Conservation (phyloP, 2,797 vertebrate species). For the Gallinago solitaria region DNA sequence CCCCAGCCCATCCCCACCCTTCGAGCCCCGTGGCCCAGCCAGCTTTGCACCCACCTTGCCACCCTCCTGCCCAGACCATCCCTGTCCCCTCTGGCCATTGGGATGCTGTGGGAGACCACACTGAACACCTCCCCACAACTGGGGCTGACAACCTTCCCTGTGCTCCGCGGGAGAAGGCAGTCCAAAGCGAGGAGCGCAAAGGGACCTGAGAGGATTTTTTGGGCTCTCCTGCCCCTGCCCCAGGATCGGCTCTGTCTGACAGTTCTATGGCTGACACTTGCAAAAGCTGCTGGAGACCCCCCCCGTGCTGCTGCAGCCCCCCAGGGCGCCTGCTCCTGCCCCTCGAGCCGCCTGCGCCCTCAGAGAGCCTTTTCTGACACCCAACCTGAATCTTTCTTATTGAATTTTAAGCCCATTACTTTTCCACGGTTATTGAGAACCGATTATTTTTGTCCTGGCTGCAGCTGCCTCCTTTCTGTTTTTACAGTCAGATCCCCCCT, state of each 20-base stretch:
- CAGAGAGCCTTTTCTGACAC: background rate
- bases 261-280: background rate
- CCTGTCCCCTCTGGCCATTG: fast-evolving
- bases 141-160: background rate
- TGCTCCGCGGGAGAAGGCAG: fast-evolving
- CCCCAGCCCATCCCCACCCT: background rate
- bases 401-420: background rate
- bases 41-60: background rate
- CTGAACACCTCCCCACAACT: background rate
- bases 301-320: no score
- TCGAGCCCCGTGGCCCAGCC: background rate
- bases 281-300: background rate
- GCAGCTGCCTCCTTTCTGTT: background rate
- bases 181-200: background rate
- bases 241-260: background rate
- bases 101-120: background rate
- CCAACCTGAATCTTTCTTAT: background rate
- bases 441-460: background rate
- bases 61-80: background rate
- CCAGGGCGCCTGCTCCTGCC: background rate
- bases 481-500: background rate
- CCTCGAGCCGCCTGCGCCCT: background rate
- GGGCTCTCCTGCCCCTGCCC: background rate
- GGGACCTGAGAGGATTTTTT: fast-evolving
- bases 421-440: background rate